Percentiles rank a stretch among this genome's conserved stretches.
These are phyloP conservation scores for Pyralis farinalis DNA, from an alignment of 2,888 invertebrate species.

Conservation along the genomic window DNA sequence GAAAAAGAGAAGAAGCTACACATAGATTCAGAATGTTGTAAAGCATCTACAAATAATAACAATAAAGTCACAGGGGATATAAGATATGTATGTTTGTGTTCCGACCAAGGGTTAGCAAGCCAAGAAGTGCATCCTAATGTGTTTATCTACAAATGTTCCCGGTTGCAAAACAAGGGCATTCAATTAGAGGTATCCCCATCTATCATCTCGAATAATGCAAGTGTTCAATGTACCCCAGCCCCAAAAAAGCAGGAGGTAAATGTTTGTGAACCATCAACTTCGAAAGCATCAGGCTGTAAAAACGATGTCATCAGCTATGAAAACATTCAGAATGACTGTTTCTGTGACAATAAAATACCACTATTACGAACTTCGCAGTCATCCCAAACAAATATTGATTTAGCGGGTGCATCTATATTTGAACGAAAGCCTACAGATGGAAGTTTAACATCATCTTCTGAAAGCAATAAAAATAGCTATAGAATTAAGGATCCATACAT, in stretches of 20 bases:
- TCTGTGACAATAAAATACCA: conserved; percentile 19
- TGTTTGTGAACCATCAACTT: conserved; percentile 17
- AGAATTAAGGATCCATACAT: conserved; percentile 6
- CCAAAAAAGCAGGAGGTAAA: conserved; percentile 11
- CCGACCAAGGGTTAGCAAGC: conserved; percentile 28
- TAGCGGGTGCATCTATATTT: conserved; percentile 20
- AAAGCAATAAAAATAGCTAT: conserved; percentile 1
- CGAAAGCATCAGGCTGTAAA: conserved; percentile 10
- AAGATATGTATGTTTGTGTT: conserved; percentile 58
- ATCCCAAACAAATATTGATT: conserved; percentile 56
- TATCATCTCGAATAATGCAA: conserved; percentile 21
- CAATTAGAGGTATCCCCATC: conserved; percentile 27
- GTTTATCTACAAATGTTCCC: conserved; percentile 55
- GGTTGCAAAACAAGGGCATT: conserved; percentile 35
- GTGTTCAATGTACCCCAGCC: conserved; percentile 20
- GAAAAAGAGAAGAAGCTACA: conserved; percentile 10
- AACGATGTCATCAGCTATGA: too few relatives aligned
- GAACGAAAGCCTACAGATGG: conserved; percentile 22
- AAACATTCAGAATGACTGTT: conserved; percentile 10
- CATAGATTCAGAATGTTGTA: not conserved
- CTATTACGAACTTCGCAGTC: conserved; percentile 40
- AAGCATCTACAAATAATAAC: conserved; percentile 18
- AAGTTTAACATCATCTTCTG: conserved; percentile 23
- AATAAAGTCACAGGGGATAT: conserved; percentile 37
- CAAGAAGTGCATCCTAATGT: conserved; percentile 44